phyloP scores from a whole-genome alignment of 2,113 vertebrate species.

The Arizona elegans region DNA sequence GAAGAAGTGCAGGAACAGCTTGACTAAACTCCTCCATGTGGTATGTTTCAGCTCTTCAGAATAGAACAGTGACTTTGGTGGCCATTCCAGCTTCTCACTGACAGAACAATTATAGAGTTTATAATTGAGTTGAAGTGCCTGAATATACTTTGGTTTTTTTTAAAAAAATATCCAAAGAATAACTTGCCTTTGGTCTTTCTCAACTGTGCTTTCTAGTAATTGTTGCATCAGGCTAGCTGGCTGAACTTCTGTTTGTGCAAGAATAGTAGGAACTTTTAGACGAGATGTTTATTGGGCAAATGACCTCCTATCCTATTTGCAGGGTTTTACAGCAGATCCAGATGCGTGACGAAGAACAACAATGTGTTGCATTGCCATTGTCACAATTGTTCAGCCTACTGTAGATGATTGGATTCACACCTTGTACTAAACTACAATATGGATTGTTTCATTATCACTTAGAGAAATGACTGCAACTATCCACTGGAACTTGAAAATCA shows the following conservation, averaged over 20 bases:
- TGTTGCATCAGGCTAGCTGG: neutral
- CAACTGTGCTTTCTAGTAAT: neutral
- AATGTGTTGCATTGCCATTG: neutral
- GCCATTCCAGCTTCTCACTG: neutral
- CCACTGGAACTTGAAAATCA: neutral
- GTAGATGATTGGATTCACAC: neutral
- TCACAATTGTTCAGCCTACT: neutral
- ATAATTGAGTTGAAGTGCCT: neutral
- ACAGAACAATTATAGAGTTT: neutral
- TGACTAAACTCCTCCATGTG: neutral
- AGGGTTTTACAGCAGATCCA: neutral
- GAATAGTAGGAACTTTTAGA: neutral
- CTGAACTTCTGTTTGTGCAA: neutral
- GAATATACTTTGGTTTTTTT: neutral
- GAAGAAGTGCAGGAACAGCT: neutral
- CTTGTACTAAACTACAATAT: neutral
- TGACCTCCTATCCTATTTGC: neutral
- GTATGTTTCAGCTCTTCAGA: neutral
- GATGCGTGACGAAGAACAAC: neutral
- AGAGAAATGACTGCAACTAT: neutral
- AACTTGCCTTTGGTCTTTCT: neutral
- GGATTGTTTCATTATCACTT: neutral
- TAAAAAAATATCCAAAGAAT: neutral
- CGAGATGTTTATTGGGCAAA: neutral
- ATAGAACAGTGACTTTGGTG: neutral